Percentiles rank a stretch among this genome's conserved stretches.
Conservation (phyloP, 2,797 vertebrate species). For the Gallinago nigripennis region DNA sequence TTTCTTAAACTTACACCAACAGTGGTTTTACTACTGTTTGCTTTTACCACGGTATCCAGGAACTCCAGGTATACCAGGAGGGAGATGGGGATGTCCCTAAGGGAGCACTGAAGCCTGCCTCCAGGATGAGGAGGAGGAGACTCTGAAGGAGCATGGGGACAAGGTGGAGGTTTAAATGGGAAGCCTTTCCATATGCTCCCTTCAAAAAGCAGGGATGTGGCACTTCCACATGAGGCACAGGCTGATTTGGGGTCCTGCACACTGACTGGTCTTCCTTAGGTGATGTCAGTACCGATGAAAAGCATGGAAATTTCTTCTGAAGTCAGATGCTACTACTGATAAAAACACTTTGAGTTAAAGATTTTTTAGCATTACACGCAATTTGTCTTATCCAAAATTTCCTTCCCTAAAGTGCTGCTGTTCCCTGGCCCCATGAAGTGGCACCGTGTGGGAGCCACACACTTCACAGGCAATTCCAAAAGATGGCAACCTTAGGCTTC, state of each 20-base stretch:
- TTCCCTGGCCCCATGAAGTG: neutral
- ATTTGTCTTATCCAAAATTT: neutral
- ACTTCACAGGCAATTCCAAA: slow-evolving; percentile 44
- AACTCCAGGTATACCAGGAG: neutral
- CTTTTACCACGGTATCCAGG: neutral
- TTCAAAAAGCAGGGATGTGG: neutral
- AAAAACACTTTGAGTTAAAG: neutral
- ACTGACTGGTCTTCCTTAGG: neutral
- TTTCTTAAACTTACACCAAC: neutral
- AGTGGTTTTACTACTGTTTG: neutral
- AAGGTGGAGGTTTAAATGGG: neutral
- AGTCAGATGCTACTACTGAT: neutral
- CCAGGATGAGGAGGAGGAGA: neutral
- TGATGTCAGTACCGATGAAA: neutral
- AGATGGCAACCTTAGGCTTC: slow-evolving; percentile 59
- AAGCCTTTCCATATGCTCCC: neutral
- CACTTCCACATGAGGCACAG: neutral
- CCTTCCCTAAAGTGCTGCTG: neutral
- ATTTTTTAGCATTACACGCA: neutral
- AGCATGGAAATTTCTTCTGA: neutral
- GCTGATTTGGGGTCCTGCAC: neutral
- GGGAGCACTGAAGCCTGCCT: neutral
- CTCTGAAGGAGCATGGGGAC: neutral
- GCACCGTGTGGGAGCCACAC: neutral
- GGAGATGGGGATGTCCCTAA: neutral